phyloP scores from a whole-genome alignment of 37 sponge, comb jelly and placozoan genomes.

The Hormiphora californensis region DNA sequence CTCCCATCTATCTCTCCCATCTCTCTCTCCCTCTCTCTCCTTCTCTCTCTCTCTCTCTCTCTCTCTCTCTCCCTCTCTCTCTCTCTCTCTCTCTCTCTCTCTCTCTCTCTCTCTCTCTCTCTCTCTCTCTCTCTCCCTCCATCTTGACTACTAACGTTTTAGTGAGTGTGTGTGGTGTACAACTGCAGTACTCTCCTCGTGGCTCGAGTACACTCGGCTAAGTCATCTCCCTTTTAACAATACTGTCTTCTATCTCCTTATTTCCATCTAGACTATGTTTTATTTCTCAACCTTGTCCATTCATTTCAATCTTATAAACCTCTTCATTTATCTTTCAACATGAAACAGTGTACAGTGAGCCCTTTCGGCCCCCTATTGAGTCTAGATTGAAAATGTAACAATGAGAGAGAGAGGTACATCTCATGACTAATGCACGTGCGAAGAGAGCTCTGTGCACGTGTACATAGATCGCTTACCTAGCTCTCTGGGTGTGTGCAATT shows the following conservation, averaged over 20 bases:
- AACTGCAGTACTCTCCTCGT: background rate
- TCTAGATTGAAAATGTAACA: background rate
- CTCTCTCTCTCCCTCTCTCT: background rate
- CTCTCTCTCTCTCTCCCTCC: background rate
- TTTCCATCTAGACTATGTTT: background rate
- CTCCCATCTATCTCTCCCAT: no score
- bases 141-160: background rate
- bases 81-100: background rate
- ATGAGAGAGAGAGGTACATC: no score
- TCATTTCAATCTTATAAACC: no score
- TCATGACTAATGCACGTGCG: no score
- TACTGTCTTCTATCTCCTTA: conserved; percentile 44
- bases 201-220: background rate
- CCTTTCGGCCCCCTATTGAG: background rate
- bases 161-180: background rate
- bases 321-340: no score
- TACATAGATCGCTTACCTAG: no score
- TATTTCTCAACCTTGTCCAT: background rate
- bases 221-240: background rate
- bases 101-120: background rate
- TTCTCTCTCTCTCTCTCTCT: background rate
- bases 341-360: no score
- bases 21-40: background rate
- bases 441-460: no score
- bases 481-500: no score